phyloP scores from a whole-genome alignment of 2,888 invertebrate genomes.

The Aplocera efformata region DNA sequence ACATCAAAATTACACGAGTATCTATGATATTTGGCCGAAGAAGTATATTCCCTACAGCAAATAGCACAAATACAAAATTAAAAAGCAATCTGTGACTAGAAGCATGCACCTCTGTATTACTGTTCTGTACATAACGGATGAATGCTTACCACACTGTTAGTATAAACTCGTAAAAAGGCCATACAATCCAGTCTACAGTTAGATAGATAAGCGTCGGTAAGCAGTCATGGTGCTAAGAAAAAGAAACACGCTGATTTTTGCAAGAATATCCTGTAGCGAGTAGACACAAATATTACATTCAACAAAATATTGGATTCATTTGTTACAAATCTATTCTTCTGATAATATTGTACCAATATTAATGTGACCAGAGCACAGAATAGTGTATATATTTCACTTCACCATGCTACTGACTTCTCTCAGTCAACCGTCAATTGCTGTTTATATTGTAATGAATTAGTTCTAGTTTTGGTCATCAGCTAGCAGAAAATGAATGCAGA shows the following conservation, averaged over 20 bases:
- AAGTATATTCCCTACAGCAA: slow-evolving; percentile 6
- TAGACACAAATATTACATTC: no score
- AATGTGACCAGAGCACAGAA: no score
- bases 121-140: slow-evolving; percentile 8
- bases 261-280: not conserved
- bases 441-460: no score
- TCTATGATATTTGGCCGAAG: slow-evolving; percentile 16
- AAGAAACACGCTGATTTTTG: slow-evolving; percentile 9
- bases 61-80: slow-evolving; percentile 16
- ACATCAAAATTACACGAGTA: no score
- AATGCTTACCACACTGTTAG: slow-evolving; percentile 10
- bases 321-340: no score
- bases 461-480: no score
- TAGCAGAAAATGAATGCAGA: no score
- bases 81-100: slow-evolving; percentile 11
- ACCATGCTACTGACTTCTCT: no score
- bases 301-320: no score
- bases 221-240: slow-evolving; percentile 3
- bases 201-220: slow-evolving; percentile 10
- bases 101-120: slow-evolving; percentile 11
- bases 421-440: no score
- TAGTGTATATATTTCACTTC: no score
- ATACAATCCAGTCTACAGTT: slow-evolving; percentile 1
- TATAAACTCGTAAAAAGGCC: slow-evolving; percentile 1
- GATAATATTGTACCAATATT: no score